These are phyloP conservation scores for Cremastobaeus sp. DNA, from an alignment of 2,888 invertebrate genomes.

Conservation along the genomic window DNA sequence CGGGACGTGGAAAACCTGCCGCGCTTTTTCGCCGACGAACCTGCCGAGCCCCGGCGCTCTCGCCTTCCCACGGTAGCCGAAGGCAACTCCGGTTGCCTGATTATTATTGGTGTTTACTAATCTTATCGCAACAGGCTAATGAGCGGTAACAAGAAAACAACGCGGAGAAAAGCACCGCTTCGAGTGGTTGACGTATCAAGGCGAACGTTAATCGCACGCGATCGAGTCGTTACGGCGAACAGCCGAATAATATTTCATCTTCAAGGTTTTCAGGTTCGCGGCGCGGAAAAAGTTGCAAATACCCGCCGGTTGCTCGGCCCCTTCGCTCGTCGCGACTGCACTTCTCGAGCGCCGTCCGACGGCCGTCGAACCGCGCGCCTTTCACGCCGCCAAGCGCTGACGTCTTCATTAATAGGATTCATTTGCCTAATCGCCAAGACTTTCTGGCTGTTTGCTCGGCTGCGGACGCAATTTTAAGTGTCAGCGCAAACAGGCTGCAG, in stretches of 20 bases:
- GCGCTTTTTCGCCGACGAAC: too few species aligned
- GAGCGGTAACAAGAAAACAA: slow-evolving; percentile 54
- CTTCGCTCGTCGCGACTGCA: slow-evolving; percentile 26
- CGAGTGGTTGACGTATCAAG: slow-evolving; percentile 64
- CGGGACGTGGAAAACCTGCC: neutral
- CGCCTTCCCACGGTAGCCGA: slow-evolving; percentile 33
- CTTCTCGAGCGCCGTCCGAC: slow-evolving; percentile 20
- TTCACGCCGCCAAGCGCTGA: too few species aligned
- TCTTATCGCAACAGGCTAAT: slow-evolving; percentile 52
- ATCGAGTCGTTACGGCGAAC: slow-evolving; percentile 72
- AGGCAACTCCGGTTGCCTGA: slow-evolving; percentile 19
- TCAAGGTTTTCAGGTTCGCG: slow-evolving; percentile 50
- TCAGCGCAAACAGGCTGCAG: too few species aligned
- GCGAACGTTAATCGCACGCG: slow-evolving; percentile 72
- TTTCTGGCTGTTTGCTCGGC: too few species aligned
- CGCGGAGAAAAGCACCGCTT: slow-evolving; percentile 53
- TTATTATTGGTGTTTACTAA: slow-evolving; percentile 46
- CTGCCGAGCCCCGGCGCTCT: too few species aligned
- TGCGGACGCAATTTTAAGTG: slow-evolving; percentile 13
- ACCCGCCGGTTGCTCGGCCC: slow-evolving; percentile 16
- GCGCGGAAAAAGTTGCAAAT: slow-evolving; percentile 49
- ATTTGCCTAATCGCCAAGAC: too few species aligned
- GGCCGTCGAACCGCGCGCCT: slow-evolving; percentile 20
- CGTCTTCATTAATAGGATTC: slow-evolving; percentile 2
- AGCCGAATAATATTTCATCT: slow-evolving; percentile 70